Conservation (phyloP, 2,888 invertebrate species). For the Andrena praecox region DNA sequence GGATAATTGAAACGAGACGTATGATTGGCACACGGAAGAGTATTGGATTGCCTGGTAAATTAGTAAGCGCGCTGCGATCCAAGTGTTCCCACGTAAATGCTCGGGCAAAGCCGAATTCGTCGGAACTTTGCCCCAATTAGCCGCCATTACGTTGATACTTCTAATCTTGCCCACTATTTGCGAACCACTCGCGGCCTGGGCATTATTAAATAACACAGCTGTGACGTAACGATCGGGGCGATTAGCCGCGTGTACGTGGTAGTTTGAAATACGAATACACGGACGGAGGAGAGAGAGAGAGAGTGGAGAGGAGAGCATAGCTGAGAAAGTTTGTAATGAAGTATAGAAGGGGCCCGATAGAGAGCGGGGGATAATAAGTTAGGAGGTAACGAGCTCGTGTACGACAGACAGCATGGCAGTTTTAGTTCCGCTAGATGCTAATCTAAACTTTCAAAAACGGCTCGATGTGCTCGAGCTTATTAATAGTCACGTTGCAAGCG, state of each 20-base stretch:
- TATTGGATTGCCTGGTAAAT: too few relatives aligned
- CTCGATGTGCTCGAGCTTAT: slow-evolving; percentile 49
- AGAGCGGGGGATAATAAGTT: slow-evolving; percentile 58
- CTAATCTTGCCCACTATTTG: slow-evolving; percentile 9
- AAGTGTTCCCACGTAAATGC: background rate
- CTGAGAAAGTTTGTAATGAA: slow-evolving; percentile 62
- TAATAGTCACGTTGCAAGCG: slow-evolving; percentile 35
- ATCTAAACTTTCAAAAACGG: slow-evolving; percentile 66
- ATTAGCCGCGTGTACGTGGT: slow-evolving; percentile 64
- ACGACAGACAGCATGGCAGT: slow-evolving; percentile 74
- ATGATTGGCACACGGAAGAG: too few relatives aligned
- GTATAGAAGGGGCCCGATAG: slow-evolving; percentile 31
- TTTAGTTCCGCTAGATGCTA: slow-evolving; percentile 73
- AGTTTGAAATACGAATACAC: slow-evolving; percentile 23
- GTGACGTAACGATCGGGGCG: slow-evolving; percentile 70
- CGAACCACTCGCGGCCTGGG: background rate
- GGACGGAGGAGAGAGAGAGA: slow-evolving; percentile 6
- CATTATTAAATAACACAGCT: slow-evolving; percentile 67
- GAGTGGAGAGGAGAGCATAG: slow-evolving; percentile 23
- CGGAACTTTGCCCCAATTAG: slow-evolving; percentile 10
- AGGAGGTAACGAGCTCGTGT: slow-evolving; percentile 59
- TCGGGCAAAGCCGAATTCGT: background rate
- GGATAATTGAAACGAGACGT: too few relatives aligned
- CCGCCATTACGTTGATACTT: background rate
- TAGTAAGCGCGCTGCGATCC: too few relatives aligned